A percentile compares a stretch with the other conserved stretches of the same genome.
phyloP scores from a whole-genome alignment of 1,140 invertebrate genomes.

The Drosophila equinoxialis region DNA sequence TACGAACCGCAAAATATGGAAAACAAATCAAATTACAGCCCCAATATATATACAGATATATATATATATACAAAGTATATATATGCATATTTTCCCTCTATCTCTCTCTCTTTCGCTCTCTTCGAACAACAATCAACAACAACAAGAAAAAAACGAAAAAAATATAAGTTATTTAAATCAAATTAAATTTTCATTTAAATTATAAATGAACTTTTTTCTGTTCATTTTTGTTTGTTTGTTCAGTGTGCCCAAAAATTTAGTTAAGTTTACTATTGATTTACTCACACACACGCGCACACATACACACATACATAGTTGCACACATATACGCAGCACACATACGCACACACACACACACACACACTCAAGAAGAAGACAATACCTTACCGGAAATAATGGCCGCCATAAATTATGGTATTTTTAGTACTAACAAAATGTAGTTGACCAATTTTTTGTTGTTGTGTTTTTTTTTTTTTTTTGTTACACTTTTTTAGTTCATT shows the following conservation, averaged over 20 bases:
- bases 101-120: background rate
- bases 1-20: constrained; percentile 55
- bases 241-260: constrained; percentile 21
- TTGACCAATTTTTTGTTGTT: constrained; percentile 29
- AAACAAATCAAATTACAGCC: constrained; percentile 13
- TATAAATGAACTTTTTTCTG: constrained; percentile 28
- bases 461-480: constrained; percentile 36
- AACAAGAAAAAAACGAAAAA: constrained; percentile 40
- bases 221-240: constrained; percentile 7
- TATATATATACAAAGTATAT: constrained; percentile 4
- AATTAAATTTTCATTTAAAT: constrained; percentile 45
- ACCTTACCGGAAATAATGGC: constrained; percentile 40
- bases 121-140: constrained; percentile 18
- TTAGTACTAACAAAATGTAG: constrained; percentile 41
- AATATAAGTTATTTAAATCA: constrained; percentile 55
- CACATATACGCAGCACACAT: constrained; percentile 1
- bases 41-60: background rate
- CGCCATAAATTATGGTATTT: constrained; percentile 46
- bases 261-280: constrained; percentile 52
- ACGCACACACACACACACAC: background rate
- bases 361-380: constrained; percentile 14
- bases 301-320: constrained; percentile 23
- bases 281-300: constrained; percentile 38
- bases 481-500: constrained; percentile 6
- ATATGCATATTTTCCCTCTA: background rate